phyloP scores from a whole-genome alignment of 2,797 vertebrate species.

The Megaceryle alcyon region DNA sequence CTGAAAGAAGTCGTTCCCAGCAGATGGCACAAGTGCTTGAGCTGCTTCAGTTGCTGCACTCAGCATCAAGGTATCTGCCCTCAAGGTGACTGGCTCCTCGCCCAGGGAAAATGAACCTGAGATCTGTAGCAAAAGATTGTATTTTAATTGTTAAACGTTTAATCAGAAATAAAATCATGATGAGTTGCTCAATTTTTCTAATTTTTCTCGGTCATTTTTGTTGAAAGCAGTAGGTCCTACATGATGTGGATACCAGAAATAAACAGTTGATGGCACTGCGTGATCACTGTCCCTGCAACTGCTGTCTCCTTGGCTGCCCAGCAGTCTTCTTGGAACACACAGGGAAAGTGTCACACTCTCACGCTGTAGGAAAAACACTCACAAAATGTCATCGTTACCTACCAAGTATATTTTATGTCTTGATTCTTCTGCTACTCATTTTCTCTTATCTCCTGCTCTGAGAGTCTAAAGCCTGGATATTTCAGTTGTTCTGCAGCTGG shows the following conservation, averaged over 20 bases:
- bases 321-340: not conserved
- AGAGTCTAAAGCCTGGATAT: not conserved
- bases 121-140: not conserved
- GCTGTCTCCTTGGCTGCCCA: not conserved
- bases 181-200: not conserved
- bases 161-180: not conserved
- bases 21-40: constrained; percentile 59
- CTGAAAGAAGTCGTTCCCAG: not conserved
- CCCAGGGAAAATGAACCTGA: not conserved
- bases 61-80: not conserved
- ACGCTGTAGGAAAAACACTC: not conserved
- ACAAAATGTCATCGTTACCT: not conserved
- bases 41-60: not conserved
- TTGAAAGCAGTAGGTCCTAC: not conserved
- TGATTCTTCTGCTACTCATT: not conserved
- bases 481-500: not conserved
- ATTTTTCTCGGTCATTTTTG: not conserved
- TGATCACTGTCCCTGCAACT: not conserved
- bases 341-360: not conserved
- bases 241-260: not conserved
- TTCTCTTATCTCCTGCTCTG: not conserved
- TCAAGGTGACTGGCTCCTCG: not conserved
- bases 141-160: not conserved
- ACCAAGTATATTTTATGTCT: not conserved
- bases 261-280: constrained; percentile 51